Base-by-base conservation (phyloP, 1,140 invertebrate genomes). In the Drosophila malerkotliana region DNA sequence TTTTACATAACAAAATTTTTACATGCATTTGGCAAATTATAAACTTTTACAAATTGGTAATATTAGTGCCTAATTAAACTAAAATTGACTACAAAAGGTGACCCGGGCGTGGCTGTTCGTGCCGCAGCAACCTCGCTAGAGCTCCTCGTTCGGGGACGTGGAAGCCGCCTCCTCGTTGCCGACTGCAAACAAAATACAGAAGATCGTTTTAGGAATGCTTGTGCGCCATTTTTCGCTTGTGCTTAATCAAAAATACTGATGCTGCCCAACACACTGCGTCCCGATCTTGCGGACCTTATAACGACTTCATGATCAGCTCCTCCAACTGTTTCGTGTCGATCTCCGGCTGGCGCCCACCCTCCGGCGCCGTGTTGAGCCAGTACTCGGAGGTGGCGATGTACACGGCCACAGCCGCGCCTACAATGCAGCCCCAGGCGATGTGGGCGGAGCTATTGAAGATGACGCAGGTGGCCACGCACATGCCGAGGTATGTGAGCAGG, bases 381-480 rank as follows among this genome's bases (percentile, higher is more conserved):
- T 97, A 97, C 90, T 97, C 96, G 6, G 96, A 96, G 6, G 95
- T 93, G 21, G 94, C 94, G 81, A 97, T 97, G 84, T 97, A 97
- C 39, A 95, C 77, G 64, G 94, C 95, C 18, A 97, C 96, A 53
- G 94, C 91, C 8, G 96, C 78, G 1, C 96, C 96, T 60, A 97
- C 94, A 52, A 96, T 85, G 60, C 95, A 95, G 14, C 96, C 96
- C 62, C 95, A 95, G 21, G 96, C 96, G 41, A 96, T 91, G 67
- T 94, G 93, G 24, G 95, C 93, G 78, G 95, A 96, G 64, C 95
- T 95, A 87, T 96, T 94, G 57, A 97, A 96, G 77, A 97, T 96
- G 51, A 97, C 97, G 82, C 94, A 96, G 1, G 96, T 96, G 59
- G 96, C 95, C 39, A 97, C 84, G 79, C 95, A 96, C 14, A 97